These are phyloP conservation scores for Cyrtonyx montezumae DNA, from an alignment of 2,113 vertebrate species.

Conservation along the genomic window DNA sequence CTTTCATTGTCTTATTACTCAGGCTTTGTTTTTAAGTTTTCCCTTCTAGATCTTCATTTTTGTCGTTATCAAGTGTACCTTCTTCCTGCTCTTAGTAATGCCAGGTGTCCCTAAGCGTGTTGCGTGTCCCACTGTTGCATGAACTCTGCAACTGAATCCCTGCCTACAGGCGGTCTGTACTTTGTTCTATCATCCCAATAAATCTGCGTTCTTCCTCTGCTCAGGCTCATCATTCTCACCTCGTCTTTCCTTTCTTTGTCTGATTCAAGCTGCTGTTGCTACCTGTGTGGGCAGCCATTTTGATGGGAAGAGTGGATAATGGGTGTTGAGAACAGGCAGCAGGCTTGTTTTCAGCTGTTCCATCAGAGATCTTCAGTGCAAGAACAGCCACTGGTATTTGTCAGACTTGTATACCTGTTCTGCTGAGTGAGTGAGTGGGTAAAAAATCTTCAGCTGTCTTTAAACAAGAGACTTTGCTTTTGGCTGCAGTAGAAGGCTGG, in stretches of 20 bases:
- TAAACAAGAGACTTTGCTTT: background rate
- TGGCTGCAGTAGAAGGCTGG: background rate
- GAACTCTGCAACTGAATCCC: background rate
- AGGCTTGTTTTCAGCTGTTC: background rate
- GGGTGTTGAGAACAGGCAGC: background rate
- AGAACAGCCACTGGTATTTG: background rate
- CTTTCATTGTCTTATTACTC: background rate
- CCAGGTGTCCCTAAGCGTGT: fast-evolving
- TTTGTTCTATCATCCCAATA: background rate
- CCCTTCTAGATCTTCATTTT: background rate
- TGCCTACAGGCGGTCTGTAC: background rate
- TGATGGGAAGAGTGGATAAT: background rate
- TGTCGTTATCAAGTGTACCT: background rate
- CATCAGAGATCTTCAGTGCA: background rate
- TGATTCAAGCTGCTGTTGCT: background rate
- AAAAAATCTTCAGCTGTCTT: background rate
- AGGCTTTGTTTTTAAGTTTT: background rate
- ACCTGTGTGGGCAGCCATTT: background rate
- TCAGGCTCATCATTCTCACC: background rate
- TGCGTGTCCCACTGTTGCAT: background rate
- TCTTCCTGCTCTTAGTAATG: background rate
- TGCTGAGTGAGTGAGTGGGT: background rate
- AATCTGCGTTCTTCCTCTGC: background rate
- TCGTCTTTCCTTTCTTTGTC: background rate
- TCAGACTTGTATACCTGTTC: background rate